These are phyloP conservation scores for Autographa gamma DNA, from an alignment of 2,888 invertebrate species.

Conservation along the genomic window DNA sequence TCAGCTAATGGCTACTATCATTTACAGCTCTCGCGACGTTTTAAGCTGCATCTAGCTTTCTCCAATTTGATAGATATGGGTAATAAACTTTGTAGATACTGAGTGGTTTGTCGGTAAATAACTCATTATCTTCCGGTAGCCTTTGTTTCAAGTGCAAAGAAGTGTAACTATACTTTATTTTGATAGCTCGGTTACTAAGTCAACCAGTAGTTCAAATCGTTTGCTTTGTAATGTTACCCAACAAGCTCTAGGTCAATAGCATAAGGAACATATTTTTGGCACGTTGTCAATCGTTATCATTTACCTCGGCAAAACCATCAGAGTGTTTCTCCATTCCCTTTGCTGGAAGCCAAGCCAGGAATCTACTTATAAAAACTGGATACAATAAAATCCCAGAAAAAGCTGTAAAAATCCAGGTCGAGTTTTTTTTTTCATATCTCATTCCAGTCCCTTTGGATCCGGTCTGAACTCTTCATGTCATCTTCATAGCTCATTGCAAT, in stretches of 20 bases:
- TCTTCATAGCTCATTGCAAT: too few species aligned
- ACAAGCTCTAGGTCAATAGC: neutral
- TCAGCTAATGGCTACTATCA: conserved; percentile 5
- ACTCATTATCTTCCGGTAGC: neutral
- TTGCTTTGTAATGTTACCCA: neutral
- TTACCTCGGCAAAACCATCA: too few species aligned
- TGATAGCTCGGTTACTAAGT: neutral
- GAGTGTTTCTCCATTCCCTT: too few species aligned
- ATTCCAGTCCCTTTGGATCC: too few species aligned
- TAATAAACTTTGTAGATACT: conserved; percentile 6
- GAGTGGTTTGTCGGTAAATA: conserved; percentile 6
- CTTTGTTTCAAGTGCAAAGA: neutral
- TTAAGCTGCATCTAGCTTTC: neutral
- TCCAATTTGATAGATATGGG: conserved; percentile 6
- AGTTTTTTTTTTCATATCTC: too few species aligned
- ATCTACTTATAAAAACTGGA: too few species aligned
- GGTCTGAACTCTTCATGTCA: too few species aligned
- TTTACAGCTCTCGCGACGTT: conserved; percentile 6
- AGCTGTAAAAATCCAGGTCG: too few species aligned
- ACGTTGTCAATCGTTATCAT: too few species aligned
- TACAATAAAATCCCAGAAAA: too few species aligned
- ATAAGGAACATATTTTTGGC: neutral
- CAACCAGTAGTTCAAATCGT: neutral
- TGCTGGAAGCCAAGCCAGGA: too few species aligned
- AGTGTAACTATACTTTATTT: neutral